Evolutionary conservation across 2,113 vertebrate species (phyloP).

Genomic region (Benitochromis conjunctus): DNA sequence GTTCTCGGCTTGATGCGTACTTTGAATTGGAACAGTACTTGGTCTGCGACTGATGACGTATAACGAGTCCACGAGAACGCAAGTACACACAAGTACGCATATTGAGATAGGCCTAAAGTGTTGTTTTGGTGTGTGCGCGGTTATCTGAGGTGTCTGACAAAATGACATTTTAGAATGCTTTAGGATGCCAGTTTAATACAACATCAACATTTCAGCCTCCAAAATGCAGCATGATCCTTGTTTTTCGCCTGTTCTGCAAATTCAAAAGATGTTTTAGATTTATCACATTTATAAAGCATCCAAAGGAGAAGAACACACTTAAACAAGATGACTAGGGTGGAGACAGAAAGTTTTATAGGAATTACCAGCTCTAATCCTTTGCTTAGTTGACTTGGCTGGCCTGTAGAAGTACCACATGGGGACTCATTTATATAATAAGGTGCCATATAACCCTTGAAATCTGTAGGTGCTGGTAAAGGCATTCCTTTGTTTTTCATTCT

Average conservation of each 20-base stretch:
- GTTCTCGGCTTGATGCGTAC: no score
- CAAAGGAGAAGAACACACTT: neutral
- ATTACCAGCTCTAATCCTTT: neutral
- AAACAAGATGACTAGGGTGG: neutral
- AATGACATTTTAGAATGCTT: neutral
- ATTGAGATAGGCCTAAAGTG: neutral
- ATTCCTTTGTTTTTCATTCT: neutral
- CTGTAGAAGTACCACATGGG: neutral
- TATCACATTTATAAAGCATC: neutral
- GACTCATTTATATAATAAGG: neutral
- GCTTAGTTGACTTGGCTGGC: neutral
- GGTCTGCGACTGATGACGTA: no score
- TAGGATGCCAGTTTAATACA: neutral
- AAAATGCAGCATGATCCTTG: neutral
- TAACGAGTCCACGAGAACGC: no score
- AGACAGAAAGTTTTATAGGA: neutral
- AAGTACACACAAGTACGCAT: no score
- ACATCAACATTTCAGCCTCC: neutral
- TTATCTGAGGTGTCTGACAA: neutral
- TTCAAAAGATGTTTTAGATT: neutral
- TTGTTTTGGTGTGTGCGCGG: neutral
- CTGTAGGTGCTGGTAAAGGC: neutral
- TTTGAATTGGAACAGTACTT: no score
- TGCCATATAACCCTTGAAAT: neutral
- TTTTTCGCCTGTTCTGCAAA: neutral